Base-by-base conservation (phyloP, 2,797 vertebrate genomes). In the Sebastes baramenuke region DNA sequence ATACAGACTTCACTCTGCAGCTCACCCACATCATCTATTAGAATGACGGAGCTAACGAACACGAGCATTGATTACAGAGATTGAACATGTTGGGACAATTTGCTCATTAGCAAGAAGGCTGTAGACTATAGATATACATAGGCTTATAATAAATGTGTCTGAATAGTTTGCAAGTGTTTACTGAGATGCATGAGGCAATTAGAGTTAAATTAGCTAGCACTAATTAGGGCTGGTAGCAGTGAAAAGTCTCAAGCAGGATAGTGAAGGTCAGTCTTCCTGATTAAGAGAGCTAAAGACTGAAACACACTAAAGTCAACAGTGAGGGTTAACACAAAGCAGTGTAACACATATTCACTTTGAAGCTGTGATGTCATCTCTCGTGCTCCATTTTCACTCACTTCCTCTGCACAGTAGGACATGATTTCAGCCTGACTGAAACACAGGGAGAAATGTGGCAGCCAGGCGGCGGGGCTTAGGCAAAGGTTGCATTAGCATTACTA, bases 151-250 rank as follows among this genome's bases (percentile, higher is more conserved):
- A 52, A 42, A 68, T 71, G 38, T 22, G 30, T 46, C 46, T 14
- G 22, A 73, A 24, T 46, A 29, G 42, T 72, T 77, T 34, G 58
- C 8, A 54, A 20, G 32, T 72, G 55, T 68, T 72, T 55, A 36
- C 56, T 30, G 20, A 86, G 67, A 78, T 66, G 27, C 42, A 67
- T 54, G 18, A 77, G 49, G 22, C 52, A 81, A 84, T 83, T 87
- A 82, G 13, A 61, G 67, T 36, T 42, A 38, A 67, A 88, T 84
- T 64, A 84, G 56, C 59, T 20, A 0, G 25, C 25, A 46, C 34
- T 83, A 83, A 86, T 82, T 75, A 62, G 11, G 2, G 14, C 22
- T 62, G n/a, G 58, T 52, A 46, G 66, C 16, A 70, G 73, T 69
- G 54, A 75, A 55, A 76, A 30, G 60, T 49, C 58, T 74, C n/a